These are phyloP conservation scores for Mesochorus sp. DNA, from an alignment of 2,888 invertebrate genomes.

Conservation along the genomic window DNA sequence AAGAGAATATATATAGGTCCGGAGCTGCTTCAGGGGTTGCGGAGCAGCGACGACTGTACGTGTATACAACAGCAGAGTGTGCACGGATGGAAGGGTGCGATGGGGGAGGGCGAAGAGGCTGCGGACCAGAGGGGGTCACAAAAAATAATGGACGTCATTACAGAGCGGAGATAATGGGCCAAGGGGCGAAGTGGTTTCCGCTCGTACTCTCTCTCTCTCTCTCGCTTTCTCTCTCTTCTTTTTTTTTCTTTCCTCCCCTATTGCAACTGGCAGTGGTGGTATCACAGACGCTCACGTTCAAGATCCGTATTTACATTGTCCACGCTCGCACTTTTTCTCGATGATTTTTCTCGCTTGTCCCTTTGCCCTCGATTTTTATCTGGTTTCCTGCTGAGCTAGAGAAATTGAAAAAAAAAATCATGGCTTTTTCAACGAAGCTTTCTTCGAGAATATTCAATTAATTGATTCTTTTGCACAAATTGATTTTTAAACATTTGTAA, in stretches of 20 bases:
- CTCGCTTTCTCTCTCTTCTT: neutral
- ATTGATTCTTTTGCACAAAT: too few species aligned
- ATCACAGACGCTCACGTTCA: constrained; percentile 30
- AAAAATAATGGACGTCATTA: constrained; percentile 78
- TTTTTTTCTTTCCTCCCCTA: too few species aligned
- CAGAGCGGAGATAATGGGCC: constrained; percentile 73
- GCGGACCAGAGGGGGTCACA: constrained; percentile 64
- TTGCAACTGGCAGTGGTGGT: constrained; percentile 3
- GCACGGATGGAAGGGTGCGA: constrained; percentile 12
- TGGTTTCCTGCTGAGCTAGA: neutral
- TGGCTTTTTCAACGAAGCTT: neutral
- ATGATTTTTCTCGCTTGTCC: constrained; percentile 36
- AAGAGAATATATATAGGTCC: constrained; percentile 28
- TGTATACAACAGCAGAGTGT: neutral
- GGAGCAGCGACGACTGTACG: neutral
- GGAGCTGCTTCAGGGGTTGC: constrained; percentile 25
- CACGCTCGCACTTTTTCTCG: constrained; percentile 31
- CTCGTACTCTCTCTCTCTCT: neutral
- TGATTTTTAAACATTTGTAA: too few species aligned
- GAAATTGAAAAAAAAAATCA: neutral
- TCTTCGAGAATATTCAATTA: neutral
- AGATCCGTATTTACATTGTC: constrained; percentile 51
- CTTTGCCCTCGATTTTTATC: neutral
- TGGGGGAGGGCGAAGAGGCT: constrained; percentile 30
- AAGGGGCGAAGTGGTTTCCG: constrained; percentile 55